phyloP scores from a whole-genome alignment of 1,140 invertebrate species.

The Diplogasteroides magnus region DNA sequence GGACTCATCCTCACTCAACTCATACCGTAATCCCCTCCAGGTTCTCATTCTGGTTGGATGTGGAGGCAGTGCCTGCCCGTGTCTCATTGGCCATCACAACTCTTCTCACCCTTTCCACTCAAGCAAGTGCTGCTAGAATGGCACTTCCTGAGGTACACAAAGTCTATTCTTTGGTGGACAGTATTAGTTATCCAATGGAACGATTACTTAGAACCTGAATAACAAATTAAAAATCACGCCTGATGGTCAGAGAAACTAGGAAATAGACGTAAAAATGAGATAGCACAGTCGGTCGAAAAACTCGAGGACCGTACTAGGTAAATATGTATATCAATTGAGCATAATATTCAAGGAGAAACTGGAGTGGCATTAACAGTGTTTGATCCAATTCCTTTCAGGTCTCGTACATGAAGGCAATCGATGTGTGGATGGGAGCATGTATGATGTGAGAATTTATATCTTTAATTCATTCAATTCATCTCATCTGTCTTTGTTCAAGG shows the following conservation, averaged over 20 bases:
- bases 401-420: slow-evolving; percentile 60
- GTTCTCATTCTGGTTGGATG: slow-evolving; percentile 69
- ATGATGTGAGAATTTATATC: slow-evolving; percentile 57
- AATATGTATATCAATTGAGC: too few relatives aligned
- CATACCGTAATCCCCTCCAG: slow-evolving; percentile 1
- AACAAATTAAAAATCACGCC: neutral
- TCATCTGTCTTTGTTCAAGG: slow-evolving; percentile 7
- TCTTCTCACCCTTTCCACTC: slow-evolving; percentile 56
- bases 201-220: too few relatives aligned
- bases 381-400: slow-evolving; percentile 21
- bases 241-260: neutral
- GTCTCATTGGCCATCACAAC: slow-evolving; percentile 77
- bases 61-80: slow-evolving; percentile 73
- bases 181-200: neutral
- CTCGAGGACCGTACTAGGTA: too few relatives aligned
- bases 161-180: too few relatives aligned
- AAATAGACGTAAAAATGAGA: slow-evolving; percentile 33
- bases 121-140: slow-evolving; percentile 43
- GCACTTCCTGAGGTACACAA: slow-evolving; percentile 32
- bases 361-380: too few relatives aligned
- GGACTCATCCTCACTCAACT: neutral
- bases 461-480: neutral
- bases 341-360: too few relatives aligned
- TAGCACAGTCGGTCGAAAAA: slow-evolving; percentile 23
- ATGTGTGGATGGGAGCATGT: slow-evolving; percentile 62